Evolutionary conservation across 2,888 invertebrate genomes (phyloP), one percentile per base, ranked within the genome.

Genomic region (Epistrophella euchroma): DNA sequence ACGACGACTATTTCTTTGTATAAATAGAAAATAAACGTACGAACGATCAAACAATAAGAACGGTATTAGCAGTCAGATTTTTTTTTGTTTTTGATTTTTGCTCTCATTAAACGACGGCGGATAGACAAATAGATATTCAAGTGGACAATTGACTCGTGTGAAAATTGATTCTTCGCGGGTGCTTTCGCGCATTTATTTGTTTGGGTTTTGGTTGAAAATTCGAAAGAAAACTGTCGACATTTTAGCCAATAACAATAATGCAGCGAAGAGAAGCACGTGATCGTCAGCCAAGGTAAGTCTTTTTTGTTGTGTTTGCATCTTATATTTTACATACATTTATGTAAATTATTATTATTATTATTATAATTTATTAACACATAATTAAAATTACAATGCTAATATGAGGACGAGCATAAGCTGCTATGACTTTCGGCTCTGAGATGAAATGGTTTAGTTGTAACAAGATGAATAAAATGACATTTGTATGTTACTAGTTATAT

Each of bases 231-330:
- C 19, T 58, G 43, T 64, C 56, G 75, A 84, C 56, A 70, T 60
- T 80, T 15, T 66, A 75, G 71, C 80, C 75, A 75, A 76, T 50
- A 73, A 56, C 72, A 66, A 80, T 40, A 82, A 86, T 86, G 86
- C 86, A 86, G 86, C 86, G 82, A 77, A 77, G 86, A 55, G 86
- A 86, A 25, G 40, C 82, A 77, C 86, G 86, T 82, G 86, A 86
- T 74, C 86, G 82, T 32, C 86, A 86, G 82, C 77, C 86, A 78
- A 86, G 86, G 86, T 86, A 28, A 78, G 86, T 82, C 56, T 10
- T 47, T 15, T 35, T 52, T 28, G 25, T 25, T 28, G 4, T 28
- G 28, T 32, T n/a, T n/a, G n/a, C n/a, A n/a, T n/a, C n/a, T n/a
- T n/a, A n/a, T n/a, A n/a, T n/a, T n/a, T n/a, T n/a, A n/a, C n/a